Base-by-base conservation (phyloP, 2,113 vertebrate species). In the Leptosomus discolor region DNA sequence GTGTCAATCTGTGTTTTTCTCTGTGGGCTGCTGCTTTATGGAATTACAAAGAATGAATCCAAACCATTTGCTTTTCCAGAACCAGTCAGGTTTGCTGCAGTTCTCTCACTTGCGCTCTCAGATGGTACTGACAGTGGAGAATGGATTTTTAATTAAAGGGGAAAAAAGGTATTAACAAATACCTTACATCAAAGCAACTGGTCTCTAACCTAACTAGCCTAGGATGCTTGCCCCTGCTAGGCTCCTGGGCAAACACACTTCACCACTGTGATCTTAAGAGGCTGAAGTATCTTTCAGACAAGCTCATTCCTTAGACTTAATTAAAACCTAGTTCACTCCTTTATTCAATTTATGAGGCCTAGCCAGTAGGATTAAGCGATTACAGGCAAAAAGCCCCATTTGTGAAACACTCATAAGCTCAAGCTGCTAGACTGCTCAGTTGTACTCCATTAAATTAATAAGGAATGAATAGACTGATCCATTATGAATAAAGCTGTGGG, bases 301-400 rank as follows among this genome's bases (percentile, higher is more conserved):
- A 96, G 97, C 97, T 98, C 98, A 97, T 98, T 98, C 98, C 97
- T 98, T 98, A 98, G 98, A 97, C 98, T 99, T 99, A 99, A 99
- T 99, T 99, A 99, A 99, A 99, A 99, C 98, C 98, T 98, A 98
- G 98, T 97, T 98, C 98, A 97, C 98, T 98, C 98, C 98, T 98
- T 98, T 98, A 98, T 98, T 98, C 98, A 97, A 98, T 98, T 99
- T 98, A 98, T 98, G 98, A 99, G 98, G 98, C 98, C 99, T 98
- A 98, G 98, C 98, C 98, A 97, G 99, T 96, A 98, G 99, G 99
- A 99, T 99, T 99, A 99, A 99, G 98, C 98, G 99, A 99, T 99
- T 99, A 99, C 98, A 98, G 98, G 98, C 98, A 98, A 98, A 99
- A 99, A 99, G 98, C 98, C 98, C 98, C 98, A 98, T 99, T 98